These are phyloP conservation scores for Folsomia manolachei DNA, from an alignment of 2,888 invertebrate species.

Conservation along the genomic window DNA sequence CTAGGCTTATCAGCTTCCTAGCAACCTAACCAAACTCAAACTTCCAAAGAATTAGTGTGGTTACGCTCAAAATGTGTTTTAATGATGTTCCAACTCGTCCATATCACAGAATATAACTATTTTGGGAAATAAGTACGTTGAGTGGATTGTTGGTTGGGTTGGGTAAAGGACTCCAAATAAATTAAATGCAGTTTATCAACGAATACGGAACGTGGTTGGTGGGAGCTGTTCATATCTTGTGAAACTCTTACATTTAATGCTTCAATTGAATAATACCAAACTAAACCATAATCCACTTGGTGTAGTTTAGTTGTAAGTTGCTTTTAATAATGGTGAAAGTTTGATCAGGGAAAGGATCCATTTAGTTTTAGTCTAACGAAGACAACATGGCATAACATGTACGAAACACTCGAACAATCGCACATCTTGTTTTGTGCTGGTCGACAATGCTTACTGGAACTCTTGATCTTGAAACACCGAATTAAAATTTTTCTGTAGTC, in stretches of 20 bases:
- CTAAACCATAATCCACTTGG: background rate
- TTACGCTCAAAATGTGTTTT: background rate
- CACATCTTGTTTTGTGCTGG: too few species aligned
- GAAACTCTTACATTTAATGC: background rate
- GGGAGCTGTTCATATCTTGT: too few species aligned
- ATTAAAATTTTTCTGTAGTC: too few species aligned
- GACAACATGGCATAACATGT: too few species aligned
- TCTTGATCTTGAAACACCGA: too few species aligned
- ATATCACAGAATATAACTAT: background rate
- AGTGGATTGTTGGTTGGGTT: too few species aligned
- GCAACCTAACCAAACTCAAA: too few species aligned
- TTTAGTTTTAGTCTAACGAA: background rate
- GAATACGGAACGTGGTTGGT: too few species aligned
- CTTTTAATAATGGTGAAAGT: constrained; percentile 1
- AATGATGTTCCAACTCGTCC: background rate
- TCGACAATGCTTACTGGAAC: too few species aligned
- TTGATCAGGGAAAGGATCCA: background rate
- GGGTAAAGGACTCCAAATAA: background rate
- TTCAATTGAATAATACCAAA: background rate
- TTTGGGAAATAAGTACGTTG: background rate
- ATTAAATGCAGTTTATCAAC: background rate
- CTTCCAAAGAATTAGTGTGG: background rate
- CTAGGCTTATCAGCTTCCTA: background rate
- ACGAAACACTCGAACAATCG: too few species aligned
- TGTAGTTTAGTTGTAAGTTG: background rate